These are phyloP conservation scores for Crocuta crocuta DNA, from an alignment of 2,113 vertebrate species.

Conservation along the genomic window DNA sequence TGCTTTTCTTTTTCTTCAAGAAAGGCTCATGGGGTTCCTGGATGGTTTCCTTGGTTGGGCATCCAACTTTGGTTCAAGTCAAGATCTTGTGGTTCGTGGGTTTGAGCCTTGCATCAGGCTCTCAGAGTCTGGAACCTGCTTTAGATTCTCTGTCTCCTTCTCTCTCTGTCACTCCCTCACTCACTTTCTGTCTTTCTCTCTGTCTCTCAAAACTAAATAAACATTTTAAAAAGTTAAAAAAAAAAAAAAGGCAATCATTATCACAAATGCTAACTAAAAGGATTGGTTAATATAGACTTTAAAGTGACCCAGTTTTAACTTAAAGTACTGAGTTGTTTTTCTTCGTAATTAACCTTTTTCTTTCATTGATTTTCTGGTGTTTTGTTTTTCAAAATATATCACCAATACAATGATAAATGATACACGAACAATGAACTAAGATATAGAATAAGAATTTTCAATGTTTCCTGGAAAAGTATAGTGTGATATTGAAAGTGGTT, in stretches of 20 bases:
- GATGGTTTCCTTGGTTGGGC: no score
- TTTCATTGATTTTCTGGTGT: background rate
- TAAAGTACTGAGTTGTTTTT: background rate
- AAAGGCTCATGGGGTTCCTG: background rate
- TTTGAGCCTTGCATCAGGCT: no score
- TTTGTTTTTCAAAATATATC: background rate
- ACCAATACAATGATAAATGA: background rate
- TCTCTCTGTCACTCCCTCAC: no score
- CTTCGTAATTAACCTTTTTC: background rate
- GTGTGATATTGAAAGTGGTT: background rate
- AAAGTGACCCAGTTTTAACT: background rate
- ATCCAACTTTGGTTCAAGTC: no score
- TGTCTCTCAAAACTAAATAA: no score
- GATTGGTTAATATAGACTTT: background rate
- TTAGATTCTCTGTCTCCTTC: no score
- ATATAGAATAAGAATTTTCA: background rate
- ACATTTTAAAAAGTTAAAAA: no score
- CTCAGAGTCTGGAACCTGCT: no score
- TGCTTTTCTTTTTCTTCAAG: background rate
- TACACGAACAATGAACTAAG: background rate
- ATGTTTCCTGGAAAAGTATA: background rate
- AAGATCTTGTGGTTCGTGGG: no score
- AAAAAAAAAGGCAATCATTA: background rate
- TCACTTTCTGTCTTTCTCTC: no score
- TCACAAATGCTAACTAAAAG: background rate